Evolutionary conservation across 64 coral and sea anemone genomes (phyloP), one percentile per base, ranked within the genome.

Genomic region (Cladopsammia gracilis): DNA sequence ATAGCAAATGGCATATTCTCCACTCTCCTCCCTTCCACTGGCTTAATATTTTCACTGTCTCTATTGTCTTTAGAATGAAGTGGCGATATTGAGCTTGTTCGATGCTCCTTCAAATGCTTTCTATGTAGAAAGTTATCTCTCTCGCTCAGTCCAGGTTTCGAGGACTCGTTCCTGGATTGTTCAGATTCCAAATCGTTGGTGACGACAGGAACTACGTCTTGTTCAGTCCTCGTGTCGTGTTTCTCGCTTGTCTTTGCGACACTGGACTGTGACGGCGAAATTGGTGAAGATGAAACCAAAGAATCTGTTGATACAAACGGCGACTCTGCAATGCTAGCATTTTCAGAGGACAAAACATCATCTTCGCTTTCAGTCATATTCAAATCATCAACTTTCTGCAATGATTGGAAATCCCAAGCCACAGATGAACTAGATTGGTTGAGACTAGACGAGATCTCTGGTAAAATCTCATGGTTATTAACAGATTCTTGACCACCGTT

Each of bases 1-100:
- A 98, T 98, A 70, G 88, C 88, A 98, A 98, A 98, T n/a, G 96
- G 88, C 12, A 71, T 19, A 74, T 67, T 88, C 14, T 98, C 96
- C 43, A 85, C 89, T 23, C 96, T 76, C 20, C 64, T 88, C 22
- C 96, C 96, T 10, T 85, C 50, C 5, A 61, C 54, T 50, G 87
- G 51, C 50, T 84, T 83, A 22, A 68, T n/a, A 43, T 11, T 18
- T 47, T 44, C 23, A 18, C 50, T 52, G 51, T 10, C 51, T 50
- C 89, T 45, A 19, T 44, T 45, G 19, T 62, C 75, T 80, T 81
- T 25, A 56, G 11, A 13, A 58, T 25, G 22, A 44, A 88, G 24
- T 6, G 43, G 69, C 64, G 20, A 23, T 22, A 25, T 3, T 52
- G 45, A 67, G 60, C 62, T 68, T 23, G 6, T 49, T 13, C 14